Percentiles rank a stretch among this genome's conserved stretches.
Evolutionary conservation across 2,888 invertebrate species (phyloP).

Genomic region (Drosophila yooni): DNA sequence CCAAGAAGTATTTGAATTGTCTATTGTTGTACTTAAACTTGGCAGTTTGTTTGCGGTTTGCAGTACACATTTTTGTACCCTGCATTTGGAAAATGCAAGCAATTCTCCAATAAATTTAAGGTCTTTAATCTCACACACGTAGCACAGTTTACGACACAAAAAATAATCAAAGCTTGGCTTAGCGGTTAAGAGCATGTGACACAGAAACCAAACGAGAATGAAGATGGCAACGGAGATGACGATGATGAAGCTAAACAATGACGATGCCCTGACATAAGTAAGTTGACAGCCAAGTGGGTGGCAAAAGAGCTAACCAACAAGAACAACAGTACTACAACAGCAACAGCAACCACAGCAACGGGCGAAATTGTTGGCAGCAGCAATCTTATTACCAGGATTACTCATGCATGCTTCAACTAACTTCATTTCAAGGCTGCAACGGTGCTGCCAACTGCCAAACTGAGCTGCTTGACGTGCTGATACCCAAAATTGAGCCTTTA

Average conservation of each 20-base stretch:
- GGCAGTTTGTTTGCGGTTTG: background rate
- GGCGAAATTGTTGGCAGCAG: constrained; percentile 7
- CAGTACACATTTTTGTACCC: background rate
- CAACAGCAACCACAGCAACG: background rate
- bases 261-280: constrained; percentile 45
- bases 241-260: constrained; percentile 35
- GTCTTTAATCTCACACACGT: constrained; percentile 14
- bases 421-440: constrained; percentile 17
- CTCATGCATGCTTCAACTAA: constrained; percentile 36
- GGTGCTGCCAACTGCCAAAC: constrained; percentile 12
- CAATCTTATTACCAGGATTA: constrained; percentile 29
- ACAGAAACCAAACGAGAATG: constrained; percentile 24
- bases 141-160: constrained; percentile 21
- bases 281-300: constrained; percentile 34
- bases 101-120: constrained; percentile 1
- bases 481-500: constrained; percentile 18
- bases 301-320: constrained; percentile 1
- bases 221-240: constrained; percentile 3
- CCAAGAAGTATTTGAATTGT: constrained; percentile 7
- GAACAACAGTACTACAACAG: constrained; percentile 9
- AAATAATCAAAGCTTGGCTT: constrained; percentile 39
- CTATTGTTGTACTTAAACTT: constrained; percentile 24
- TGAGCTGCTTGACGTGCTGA: constrained; percentile 5
- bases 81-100: background rate
- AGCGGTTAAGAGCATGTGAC: constrained; percentile 50